phyloP scores from a whole-genome alignment of 2,888 invertebrate species.

The Pantelozetes paolii region DNA sequence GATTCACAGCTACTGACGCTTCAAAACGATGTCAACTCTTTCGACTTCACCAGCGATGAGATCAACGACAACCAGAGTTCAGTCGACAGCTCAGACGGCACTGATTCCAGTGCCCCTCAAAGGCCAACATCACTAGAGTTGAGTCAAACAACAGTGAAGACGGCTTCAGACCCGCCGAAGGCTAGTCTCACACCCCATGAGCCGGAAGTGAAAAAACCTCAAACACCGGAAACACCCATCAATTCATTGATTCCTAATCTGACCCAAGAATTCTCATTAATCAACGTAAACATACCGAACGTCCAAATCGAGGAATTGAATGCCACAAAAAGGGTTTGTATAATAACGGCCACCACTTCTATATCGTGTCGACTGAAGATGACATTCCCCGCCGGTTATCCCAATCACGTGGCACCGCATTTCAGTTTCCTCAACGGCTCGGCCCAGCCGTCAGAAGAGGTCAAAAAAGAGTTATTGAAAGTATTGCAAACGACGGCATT shows the following conservation, averaged over 20 bases:
- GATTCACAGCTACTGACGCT: conserved; percentile 65
- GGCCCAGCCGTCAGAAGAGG: conserved; percentile 66
- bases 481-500: conserved; percentile 54
- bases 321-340: conserved; percentile 52
- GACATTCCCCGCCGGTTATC: conserved; percentile 69
- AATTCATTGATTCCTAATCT: conserved; percentile 50
- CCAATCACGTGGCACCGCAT: conserved; percentile 61
- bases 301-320: conserved; percentile 58
- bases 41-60: conserved; percentile 10
- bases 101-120: not conserved
- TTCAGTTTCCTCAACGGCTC: conserved; percentile 63
- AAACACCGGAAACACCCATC: conserved; percentile 15
- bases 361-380: conserved; percentile 53
- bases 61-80: conserved; percentile 20
- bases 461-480: conserved; percentile 70
- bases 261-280: conserved; percentile 69
- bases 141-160: not conserved
- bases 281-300: conserved; percentile 70
- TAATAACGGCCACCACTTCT: conserved; percentile 38
- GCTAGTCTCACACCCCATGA: not conserved
- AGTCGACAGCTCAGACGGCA: not conserved
- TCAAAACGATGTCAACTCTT: conserved; percentile 20
- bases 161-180: not conserved
- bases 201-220: not conserved
- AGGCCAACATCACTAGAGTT: not conserved